Base-by-base conservation (phyloP, 1,140 invertebrate species). In the Heliconius melpomene region DNA sequence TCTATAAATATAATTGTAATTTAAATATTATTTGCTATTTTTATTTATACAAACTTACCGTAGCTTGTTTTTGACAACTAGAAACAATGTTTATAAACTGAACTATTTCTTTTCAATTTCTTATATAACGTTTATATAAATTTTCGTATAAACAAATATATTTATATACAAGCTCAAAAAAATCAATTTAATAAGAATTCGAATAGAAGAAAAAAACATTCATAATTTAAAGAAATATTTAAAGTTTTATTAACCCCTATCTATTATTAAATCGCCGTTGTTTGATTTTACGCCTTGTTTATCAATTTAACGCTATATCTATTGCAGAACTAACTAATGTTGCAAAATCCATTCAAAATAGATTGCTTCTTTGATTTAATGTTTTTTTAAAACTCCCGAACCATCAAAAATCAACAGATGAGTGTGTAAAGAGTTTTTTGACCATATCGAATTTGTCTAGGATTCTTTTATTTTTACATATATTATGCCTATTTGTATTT, bases 291-390 rank as follows among this genome's bases (percentile, higher is more conserved):
- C 23, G 60, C 3, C 60, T 66, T 60, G 23, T 66, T 66, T 66
- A 29, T 13, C 11, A 66, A 18, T 66, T 66, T 66, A 29, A 66
- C 60, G 60, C 60, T 29, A 6, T 26, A 29, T 1, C 60, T 66
- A 66, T 29, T 66, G 60, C 13, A 29, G 60, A 66, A 66, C 60
- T 29, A 66, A 66, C 60, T 66, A 29, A 72, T 23, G 71, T 72
- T 20, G 71, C 71, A n/a, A 72, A 72, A 72, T 40, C 36, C 36
- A 72, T 72, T 72, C 32, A 72, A 72, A 72, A 38, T 40, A 72
- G 71, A 72, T 72, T 72, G 71, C 71, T 72, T 72, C 71, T 72
- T 38, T 72, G 36, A 72, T 72, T 29, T 40, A 72, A 40, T 26
- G 16, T n/a, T 72, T 66, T 66, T 72, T 72, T n/a, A 38, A n/a